Base-by-base conservation (phyloP, 2,797 vertebrate species). In the Cyclura pinguis region DNA sequence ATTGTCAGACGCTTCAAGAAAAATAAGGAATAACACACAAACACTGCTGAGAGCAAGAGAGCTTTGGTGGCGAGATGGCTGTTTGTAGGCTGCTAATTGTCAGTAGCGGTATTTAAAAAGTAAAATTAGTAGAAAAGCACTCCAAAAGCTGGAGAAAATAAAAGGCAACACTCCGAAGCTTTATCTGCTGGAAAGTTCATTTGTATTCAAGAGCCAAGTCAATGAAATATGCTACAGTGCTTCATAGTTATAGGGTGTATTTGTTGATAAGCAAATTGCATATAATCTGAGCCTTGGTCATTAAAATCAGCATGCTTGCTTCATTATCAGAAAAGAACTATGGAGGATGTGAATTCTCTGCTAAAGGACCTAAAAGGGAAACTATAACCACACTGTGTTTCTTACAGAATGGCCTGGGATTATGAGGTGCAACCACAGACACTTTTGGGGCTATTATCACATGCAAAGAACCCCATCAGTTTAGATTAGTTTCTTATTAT, bases 201-300 rank as follows among this genome's bases (percentile, higher is more conserved):
- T 86, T 22, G 67, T 52, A 72, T 83, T 14, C 86, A 55, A 92
- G 18, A 32, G n/a, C 90, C 89, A 89, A 94, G 87, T 90, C 67
- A n/a, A 3, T 29, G 38, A 94, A 94, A 94, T 89, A 93, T 64
- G 67, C 85, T 87, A 80, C 35, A 92, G 52, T 80, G 74, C 35
- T 91, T 92, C 74, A 78, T 92, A 92, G 86, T 86, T 94, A 91
- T 72, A 94, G 81, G 78, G 73, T 77, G 86, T 89, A 38, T 73
- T 91, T 92, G 74, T 73, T 96, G 92, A 94, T 93, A 95, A 92
- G 87, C 29, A 95, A 95, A 91, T 80, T 94, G 80, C 3, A 0
- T 86, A 32, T 14, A 80, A 57, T 87, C 90, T 77, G 35, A 88
- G 81, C 22, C 52, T 91, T 88, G 88, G 81, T 74, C 89, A 91